Conservation (phyloP, 2,797 vertebrate genomes). For the Sebastes hubbsi region DNA sequence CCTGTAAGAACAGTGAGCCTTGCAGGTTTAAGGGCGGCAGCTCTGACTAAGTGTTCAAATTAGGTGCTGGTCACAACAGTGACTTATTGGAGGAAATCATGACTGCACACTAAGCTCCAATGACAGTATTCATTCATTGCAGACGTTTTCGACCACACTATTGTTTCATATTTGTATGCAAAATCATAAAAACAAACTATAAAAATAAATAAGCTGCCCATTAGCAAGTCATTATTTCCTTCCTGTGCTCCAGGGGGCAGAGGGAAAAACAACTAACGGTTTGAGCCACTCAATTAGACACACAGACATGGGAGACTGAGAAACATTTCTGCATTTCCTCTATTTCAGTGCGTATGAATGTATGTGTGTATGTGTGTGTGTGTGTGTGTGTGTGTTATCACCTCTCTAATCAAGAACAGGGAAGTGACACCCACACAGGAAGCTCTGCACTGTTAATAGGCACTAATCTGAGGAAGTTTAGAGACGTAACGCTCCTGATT, state of each 20-base stretch:
- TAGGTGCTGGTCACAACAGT: neutral
- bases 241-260: constrained; percentile 22
- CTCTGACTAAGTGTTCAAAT: neutral
- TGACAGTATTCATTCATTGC: neutral
- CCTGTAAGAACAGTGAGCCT: neutral
- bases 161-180: neutral
- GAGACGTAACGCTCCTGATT: constrained; percentile 12
- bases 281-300: constrained; percentile 42
- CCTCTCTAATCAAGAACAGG: constrained; percentile 68
- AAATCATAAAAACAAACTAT: neutral
- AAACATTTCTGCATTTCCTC: constrained; percentile 67
- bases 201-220: neutral
- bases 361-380: constrained; percentile 21
- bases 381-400: constrained; percentile 58
- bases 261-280: constrained; percentile 39
- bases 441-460: constrained; percentile 53
- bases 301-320: constrained; percentile 75
- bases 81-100: neutral
- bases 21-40: neutral
- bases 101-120: neutral
- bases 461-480: constrained; percentile 58
- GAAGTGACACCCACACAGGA: constrained; percentile 66
- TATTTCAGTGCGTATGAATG: constrained; percentile 40
- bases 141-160: neutral
- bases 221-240: constrained; percentile 37